Evolutionary conservation across 2,888 invertebrate species (phyloP).

Genomic region (Drosophila yooni): DNA sequence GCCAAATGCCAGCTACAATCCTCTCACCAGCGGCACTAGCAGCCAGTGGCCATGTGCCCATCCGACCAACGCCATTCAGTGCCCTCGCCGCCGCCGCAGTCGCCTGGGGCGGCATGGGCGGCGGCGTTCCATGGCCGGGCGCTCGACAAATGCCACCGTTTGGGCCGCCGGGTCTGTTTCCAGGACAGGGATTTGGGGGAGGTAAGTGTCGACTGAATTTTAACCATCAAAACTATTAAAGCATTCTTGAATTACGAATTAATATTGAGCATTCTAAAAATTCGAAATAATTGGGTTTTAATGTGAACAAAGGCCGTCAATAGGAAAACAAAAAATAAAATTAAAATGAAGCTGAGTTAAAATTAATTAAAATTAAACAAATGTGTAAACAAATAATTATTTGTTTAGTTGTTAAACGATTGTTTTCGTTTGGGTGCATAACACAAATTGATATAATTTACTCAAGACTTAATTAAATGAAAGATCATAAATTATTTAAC

Average conservation of each 20-base stretch:
- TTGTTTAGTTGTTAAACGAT: neutral
- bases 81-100: slow-evolving; percentile 90
- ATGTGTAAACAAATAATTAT: neutral
- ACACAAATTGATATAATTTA: neutral
- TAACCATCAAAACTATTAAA: neutral
- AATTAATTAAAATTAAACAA: neutral
- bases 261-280: neutral
- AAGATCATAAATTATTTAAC: neutral
- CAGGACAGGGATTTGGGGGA: slow-evolving; percentile 87
- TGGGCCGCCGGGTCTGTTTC: slow-evolving; percentile 88
- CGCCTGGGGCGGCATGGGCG: slow-evolving; percentile 87
- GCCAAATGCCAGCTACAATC: slow-evolving; percentile 78
- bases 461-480: neutral
- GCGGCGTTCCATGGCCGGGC: slow-evolving; percentile 87
- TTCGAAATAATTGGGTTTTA: neutral
- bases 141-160: slow-evolving; percentile 88
- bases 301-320: neutral
- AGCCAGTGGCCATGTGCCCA: slow-evolving; percentile 87
- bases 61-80: slow-evolving; percentile 91
- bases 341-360: neutral
- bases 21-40: slow-evolving; percentile 83
- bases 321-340: neutral
- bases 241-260: neutral
- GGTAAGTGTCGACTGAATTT: slow-evolving; percentile 84
- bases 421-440: neutral